phyloP scores from a whole-genome alignment of 1,140 invertebrate species.

The Scaptomyza montana region DNA sequence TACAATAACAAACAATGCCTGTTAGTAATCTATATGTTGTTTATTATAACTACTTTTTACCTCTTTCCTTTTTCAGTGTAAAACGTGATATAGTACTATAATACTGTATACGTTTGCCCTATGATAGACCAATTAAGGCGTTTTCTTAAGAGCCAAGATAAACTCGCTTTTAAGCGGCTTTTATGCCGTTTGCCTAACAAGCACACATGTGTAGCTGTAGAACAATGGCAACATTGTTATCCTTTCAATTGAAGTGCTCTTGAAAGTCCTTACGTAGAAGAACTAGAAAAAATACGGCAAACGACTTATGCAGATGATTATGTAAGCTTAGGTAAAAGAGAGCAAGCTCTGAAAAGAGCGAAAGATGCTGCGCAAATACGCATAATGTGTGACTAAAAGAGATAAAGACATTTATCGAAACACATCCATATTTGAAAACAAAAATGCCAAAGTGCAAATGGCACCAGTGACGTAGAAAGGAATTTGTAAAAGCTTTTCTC shows the following conservation, averaged over 20 bases:
- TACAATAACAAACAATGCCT: background rate
- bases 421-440: background rate
- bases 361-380: slow-evolving; percentile 22
- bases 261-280: slow-evolving; percentile 40
- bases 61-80: too few relatives aligned
- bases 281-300: slow-evolving; percentile 23
- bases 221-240: slow-evolving; percentile 64
- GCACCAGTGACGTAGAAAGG: slow-evolving; percentile 55
- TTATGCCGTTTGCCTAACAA: background rate
- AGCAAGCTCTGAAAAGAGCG: slow-evolving; percentile 4
- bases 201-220: slow-evolving; percentile 3
- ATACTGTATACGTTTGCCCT: background rate
- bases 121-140: slow-evolving; percentile 6
- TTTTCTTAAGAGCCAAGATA: slow-evolving; percentile 5
- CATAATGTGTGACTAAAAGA: background rate
- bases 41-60: too few relatives aligned
- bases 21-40: background rate
- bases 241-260: slow-evolving; percentile 73
- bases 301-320: slow-evolving; percentile 43
- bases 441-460: slow-evolving; percentile 72
- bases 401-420: background rate
- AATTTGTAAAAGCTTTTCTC: slow-evolving; percentile 42
- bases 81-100: too few relatives aligned
- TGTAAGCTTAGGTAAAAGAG: slow-evolving; percentile 66
- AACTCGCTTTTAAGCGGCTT: slow-evolving; percentile 32